Percentiles rank a stretch among this genome's conserved stretches.
phyloP scores from a whole-genome alignment of 2,797 vertebrate genomes.

The Zenarchopterus dispar region DNA sequence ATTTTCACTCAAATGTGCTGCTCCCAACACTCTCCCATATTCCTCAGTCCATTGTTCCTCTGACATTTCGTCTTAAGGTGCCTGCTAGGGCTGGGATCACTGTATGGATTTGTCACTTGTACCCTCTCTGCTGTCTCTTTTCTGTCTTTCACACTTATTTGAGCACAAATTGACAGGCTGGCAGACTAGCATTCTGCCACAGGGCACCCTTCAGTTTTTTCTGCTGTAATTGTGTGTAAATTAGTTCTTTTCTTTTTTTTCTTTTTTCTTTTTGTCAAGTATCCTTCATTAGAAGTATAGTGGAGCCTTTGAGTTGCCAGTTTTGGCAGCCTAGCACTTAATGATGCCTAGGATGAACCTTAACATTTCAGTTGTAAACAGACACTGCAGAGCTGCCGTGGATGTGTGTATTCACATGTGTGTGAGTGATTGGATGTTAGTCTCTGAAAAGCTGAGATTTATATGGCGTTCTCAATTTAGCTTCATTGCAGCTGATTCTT shows the following conservation, averaged over 20 bases:
- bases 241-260: conserved; percentile 44
- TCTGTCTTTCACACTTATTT: conserved; percentile 30
- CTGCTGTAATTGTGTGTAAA: conserved; percentile 20
- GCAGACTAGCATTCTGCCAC: conserved; percentile 38
- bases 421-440: conserved; percentile 30
- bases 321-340: no score
- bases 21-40: conserved; percentile 27
- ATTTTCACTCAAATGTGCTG: conserved; percentile 20
- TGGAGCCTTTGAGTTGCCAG: conserved; percentile 16
- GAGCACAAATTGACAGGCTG: conserved; percentile 11
- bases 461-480: conserved; percentile 68
- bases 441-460: conserved; percentile 68
- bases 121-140: conserved; percentile 9
- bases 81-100: conserved; percentile 14
- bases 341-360: conserved; percentile 16
- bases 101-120: conserved; percentile 36
- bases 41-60: conserved; percentile 10
- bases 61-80: conserved; percentile 50
- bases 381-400: conserved; percentile 31
- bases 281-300: conserved; percentile 36
- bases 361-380: conserved; percentile 45
- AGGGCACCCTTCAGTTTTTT: conserved; percentile 39
- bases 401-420: conserved; percentile 19
- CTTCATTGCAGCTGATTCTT: conserved; percentile 59
- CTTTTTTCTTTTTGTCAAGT: conserved; percentile 47